A percentile compares a stretch with the other conserved stretches of the same genome.
Evolutionary conservation across 37 sponge, comb jelly and placozoan genomes (phyloP).

Genomic region (Theonella swinhoei): DNA sequence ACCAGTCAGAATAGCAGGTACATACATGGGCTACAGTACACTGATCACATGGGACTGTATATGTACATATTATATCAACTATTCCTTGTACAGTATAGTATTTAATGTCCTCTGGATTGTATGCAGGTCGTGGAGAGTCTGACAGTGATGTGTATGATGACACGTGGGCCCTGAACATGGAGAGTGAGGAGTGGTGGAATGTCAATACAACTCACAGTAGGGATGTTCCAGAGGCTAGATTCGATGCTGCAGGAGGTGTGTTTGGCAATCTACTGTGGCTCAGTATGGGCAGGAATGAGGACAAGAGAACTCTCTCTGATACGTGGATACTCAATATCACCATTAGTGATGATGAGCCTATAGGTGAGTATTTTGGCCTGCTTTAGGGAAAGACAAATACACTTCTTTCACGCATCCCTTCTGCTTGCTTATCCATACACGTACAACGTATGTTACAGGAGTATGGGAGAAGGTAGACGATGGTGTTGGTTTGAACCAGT

Average conservation of each 20-base stretch:
- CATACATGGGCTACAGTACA: too few relatives aligned
- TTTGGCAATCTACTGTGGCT: slow-evolving; percentile 25
- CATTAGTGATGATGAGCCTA: not conserved
- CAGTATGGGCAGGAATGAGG: slow-evolving; percentile 41
- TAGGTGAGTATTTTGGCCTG: not conserved
- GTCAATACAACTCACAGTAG: not conserved
- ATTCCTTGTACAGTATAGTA: too few relatives aligned
- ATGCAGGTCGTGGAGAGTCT: slow-evolving; percentile 23
- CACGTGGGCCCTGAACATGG: slow-evolving; percentile 37
- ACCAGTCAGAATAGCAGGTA: too few relatives aligned
- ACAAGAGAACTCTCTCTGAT: slow-evolving; percentile 32
- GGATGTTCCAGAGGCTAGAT: not conserved
- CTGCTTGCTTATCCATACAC: not conserved
- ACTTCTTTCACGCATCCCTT: not conserved
- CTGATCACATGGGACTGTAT: too few relatives aligned
- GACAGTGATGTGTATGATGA: slow-evolving; percentile 16
- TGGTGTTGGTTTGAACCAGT: slow-evolving; percentile 60
- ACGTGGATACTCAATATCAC: slow-evolving; percentile 41
- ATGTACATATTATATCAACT: too few relatives aligned
- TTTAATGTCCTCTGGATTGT: too few relatives aligned
- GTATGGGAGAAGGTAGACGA: slow-evolving; percentile 34
- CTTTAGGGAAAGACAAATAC: not conserved
- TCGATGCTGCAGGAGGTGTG: slow-evolving; percentile 27
- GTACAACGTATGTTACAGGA: too few relatives aligned
- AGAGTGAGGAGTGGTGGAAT: not conserved